Evolutionary conservation across 2,113 vertebrate species (phyloP).

Genomic region (Epinephelus fuscoguttatus): DNA sequence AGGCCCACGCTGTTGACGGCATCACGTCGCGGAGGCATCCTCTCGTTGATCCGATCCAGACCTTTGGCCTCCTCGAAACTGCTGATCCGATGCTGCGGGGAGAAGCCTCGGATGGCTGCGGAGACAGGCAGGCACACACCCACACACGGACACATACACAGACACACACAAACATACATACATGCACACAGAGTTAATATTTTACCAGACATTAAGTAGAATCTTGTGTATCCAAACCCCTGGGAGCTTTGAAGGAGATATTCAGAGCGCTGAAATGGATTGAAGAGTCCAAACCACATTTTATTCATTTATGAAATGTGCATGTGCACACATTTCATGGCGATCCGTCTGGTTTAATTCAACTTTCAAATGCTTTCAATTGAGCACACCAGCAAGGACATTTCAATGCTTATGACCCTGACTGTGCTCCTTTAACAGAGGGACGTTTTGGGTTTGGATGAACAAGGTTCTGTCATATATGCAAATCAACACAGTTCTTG

Average conservation of each 20-base stretch:
- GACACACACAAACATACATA: constrained; percentile 4
- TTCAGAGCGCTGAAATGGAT: constrained; percentile 2
- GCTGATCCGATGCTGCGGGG: constrained; percentile 87
- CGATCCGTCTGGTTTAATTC: background rate
- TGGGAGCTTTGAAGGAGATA: constrained; percentile 16
- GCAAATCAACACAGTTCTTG: background rate
- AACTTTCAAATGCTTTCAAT: constrained; percentile 8
- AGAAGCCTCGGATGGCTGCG: constrained; percentile 87
- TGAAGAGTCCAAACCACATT: constrained; percentile 17
- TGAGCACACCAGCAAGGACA: background rate
- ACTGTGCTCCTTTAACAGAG: constrained; percentile 13
- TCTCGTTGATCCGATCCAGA: constrained; percentile 86
- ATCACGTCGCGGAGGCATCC: constrained; percentile 85
- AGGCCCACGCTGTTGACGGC: constrained; percentile 84
- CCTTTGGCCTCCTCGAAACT: constrained; percentile 88
- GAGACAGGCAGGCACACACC: constrained; percentile 33
- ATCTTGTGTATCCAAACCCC: constrained; percentile 62
- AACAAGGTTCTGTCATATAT: constrained; percentile 40
- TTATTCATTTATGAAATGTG: constrained; percentile 30
- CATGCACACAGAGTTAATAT: constrained; percentile 25
- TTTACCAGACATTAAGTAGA: constrained; percentile 13
- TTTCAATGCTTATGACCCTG: background rate
- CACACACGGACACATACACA: background rate
- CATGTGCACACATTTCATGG: background rate
- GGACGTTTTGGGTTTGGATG: constrained; percentile 57